phyloP scores from a whole-genome alignment of 2,888 invertebrate species.

The Sinodicranocentrus sp. region DNA sequence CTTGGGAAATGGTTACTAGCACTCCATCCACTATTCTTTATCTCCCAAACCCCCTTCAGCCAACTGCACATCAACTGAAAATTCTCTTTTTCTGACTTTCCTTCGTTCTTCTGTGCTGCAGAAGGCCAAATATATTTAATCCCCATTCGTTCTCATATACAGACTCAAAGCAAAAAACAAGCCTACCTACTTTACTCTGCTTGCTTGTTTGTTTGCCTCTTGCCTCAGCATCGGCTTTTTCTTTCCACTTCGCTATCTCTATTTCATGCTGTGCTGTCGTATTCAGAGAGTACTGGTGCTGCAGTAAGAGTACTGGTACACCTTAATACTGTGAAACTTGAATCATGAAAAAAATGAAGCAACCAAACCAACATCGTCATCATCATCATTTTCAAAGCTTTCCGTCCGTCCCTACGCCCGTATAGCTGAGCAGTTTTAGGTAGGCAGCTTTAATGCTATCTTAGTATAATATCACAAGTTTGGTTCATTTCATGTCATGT shows the following conservation, averaged over 20 bases:
- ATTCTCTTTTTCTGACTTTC: conserved; percentile 9
- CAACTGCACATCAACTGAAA: conserved; percentile 11
- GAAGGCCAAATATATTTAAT: conserved; percentile 50
- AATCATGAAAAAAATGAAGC: conserved; percentile 49
- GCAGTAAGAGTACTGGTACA: conserved; percentile 14
- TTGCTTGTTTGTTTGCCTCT: conserved; percentile 21
- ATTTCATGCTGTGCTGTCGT: conserved; percentile 51
- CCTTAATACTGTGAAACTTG: conserved; percentile 42
- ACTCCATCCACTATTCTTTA: conserved; percentile 46
- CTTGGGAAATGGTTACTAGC: conserved; percentile 38
- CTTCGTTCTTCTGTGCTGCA: conserved; percentile 7
- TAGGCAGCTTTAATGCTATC: conserved; percentile 31
- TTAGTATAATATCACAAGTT: conserved; percentile 32
- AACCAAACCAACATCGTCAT: conserved; percentile 45
- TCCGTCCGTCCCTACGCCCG: conserved; percentile 42
- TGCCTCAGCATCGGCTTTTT: conserved; percentile 41
- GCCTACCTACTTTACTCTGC: conserved; percentile 3
- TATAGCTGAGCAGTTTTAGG: not conserved
- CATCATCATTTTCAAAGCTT: conserved; percentile 43
- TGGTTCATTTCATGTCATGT: conserved; percentile 64
- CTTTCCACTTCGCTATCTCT: conserved; percentile 42
- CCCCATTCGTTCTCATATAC: conserved; percentile 26
- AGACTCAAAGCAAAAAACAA: conserved; percentile 25
- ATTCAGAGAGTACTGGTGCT: conserved; percentile 9
- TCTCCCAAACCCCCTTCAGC: conserved; percentile 39